Percentiles rank a stretch among this genome's conserved stretches.
phyloP scores from a whole-genome alignment of 2,888 invertebrate species.

The Saturnia japonica region DNA sequence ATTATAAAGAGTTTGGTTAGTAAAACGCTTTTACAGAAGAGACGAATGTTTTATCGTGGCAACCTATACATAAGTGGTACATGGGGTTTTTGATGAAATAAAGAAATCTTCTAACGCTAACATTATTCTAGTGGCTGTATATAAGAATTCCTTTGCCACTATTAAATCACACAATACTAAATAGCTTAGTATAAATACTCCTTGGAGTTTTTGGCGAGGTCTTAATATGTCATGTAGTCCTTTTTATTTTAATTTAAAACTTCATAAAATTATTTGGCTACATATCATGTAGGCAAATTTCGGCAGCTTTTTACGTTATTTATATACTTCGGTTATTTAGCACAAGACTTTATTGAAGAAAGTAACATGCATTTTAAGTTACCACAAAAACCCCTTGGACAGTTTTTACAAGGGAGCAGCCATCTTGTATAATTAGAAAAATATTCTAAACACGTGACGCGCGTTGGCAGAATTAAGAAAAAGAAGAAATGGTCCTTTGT shows the following conservation, averaged over 20 bases:
- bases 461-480: neutral
- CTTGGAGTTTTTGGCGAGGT: neutral
- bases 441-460: neutral
- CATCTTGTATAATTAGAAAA: neutral
- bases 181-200: neutral
- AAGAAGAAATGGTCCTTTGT: neutral
- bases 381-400: neutral
- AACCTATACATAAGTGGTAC: neutral
- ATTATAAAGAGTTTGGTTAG: neutral
- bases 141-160: neutral
- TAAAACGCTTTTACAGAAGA: too few species aligned
- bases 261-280: neutral
- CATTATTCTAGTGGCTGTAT: neutral
- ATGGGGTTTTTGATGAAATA: neutral
- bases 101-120: neutral
- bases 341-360: too few species aligned
- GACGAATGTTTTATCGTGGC: neutral
- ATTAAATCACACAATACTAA: neutral
- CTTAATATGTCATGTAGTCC: neutral
- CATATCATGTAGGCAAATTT: neutral
- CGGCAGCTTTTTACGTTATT: too few species aligned
- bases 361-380: neutral
- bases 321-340: neutral
- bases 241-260: neutral
- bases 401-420: neutral